A percentile compares a stretch with the other conserved stretches of the same genome.
Evolutionary conservation across 2,113 vertebrate species (phyloP).

Genomic region (Nothoprocta perdicaria): DNA sequence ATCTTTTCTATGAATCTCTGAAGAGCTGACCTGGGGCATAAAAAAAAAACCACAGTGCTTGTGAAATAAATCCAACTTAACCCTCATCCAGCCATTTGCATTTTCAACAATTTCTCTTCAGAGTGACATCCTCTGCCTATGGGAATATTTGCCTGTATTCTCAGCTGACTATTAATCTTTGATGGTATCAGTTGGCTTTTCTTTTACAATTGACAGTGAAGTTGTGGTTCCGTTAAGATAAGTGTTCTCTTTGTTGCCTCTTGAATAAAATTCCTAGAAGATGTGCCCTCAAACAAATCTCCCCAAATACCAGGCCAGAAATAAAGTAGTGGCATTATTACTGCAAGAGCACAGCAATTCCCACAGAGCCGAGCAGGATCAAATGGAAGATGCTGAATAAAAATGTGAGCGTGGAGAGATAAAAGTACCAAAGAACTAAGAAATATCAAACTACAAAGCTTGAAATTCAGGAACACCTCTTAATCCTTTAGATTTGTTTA

Average conservation of each 20-base stretch:
- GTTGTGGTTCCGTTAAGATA: conserved; percentile 45
- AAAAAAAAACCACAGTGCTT: neutral
- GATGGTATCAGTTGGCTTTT: conserved; percentile 33
- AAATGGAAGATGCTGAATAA: neutral
- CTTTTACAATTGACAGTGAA: conserved; percentile 49
- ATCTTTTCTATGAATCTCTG: neutral
- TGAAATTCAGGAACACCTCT: neutral
- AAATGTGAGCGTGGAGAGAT: neutral
- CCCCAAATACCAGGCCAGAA: conserved; percentile 34
- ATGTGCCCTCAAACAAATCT: conserved; percentile 11
- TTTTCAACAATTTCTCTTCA: conserved; percentile 56
- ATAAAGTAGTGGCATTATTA: neutral
- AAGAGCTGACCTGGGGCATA: conserved; percentile 34
- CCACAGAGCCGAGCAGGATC: neutral
- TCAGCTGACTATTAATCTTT: conserved; percentile 22
- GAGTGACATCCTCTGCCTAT: conserved; percentile 23
- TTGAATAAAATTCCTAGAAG: conserved; percentile 45
- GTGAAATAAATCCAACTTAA: conserved; percentile 5
- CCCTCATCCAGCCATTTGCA: conserved; percentile 38
- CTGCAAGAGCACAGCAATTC: neutral
- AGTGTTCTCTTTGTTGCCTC: conserved; percentile 35
- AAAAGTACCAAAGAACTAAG: neutral
- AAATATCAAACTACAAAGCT: neutral
- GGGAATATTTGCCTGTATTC: conserved; percentile 37
- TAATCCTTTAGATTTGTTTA: neutral